Evolutionary conservation across 1,140 invertebrate genomes (phyloP), one percentile per base, ranked within the genome.

Genomic region (Cardiocondyla obscurior): DNA sequence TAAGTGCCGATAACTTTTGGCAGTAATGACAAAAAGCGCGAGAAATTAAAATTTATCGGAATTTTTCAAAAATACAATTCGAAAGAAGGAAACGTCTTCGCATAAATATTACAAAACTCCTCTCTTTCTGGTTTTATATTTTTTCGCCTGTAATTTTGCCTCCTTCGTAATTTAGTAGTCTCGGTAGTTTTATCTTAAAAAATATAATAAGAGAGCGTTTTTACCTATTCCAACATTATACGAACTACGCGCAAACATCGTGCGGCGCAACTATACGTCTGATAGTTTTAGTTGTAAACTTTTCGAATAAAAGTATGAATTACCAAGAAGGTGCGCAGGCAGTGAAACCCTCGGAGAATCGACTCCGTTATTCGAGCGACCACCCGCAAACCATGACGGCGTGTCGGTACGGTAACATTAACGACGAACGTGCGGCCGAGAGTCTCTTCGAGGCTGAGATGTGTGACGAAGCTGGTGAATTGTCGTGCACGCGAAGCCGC

Each of bases 331-430:
- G 12, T 19, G 28, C 7, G 12, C n/a, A n/a, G n/a, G 33, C 22
- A n/a, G 2, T 67, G 36, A 2, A 53, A 77, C 12, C n/a, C 33
- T 16, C 4, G 6, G 33, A n/a, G 60, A 51, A 67, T 53, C 44
- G 74, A 42, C 5, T 28, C 60, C 74, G 60, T 77, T 77, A 77
- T 39, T 67, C 46, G 46, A 53, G 25, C 74, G 74, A 77, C 74
- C 74, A 77, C 74, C 74, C 74, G 74, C 74, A 67, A 77, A 67
- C 44, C 74, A 36, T 65, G 74, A 77, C 74, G 73, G 30, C 19
- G 19, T 65, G 60, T 67, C 49, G 55, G 72, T 46, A 74, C 28
- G 36, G 73, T 51, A 67, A 77, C 74, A 77, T 77, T 77, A 77
- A 77, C 46, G 46, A 65, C 33, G 62, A 51, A 77, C 74, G 60